Evolutionary conservation across 2,888 invertebrate species (phyloP), one percentile per base, ranked within the genome.

Genomic region (Drosophila yooni): DNA sequence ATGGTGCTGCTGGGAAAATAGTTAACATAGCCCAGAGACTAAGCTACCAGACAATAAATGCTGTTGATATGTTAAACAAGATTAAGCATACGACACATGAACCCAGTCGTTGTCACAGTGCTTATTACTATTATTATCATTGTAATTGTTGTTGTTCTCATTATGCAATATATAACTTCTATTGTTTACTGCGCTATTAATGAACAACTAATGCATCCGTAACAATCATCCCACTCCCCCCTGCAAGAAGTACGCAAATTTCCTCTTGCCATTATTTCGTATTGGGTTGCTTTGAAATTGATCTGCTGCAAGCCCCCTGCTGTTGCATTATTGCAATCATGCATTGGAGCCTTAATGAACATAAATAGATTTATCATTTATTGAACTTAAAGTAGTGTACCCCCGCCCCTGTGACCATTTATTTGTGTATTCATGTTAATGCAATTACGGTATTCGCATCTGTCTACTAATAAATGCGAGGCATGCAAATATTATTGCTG

Each of bases 11-110:
- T 75, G 65, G 61, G 56, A 82, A 87, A 82, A 70, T 84, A 74
- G 80, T 72, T 76, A 71, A 62, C 59, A 68, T 67, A 56, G 61
- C 36, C 66, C n/a, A 29, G 31, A 38, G 50, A 62, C 69, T 68
- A 72, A 67, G 68, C 70, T 46, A n/a, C 48, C 21, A 33, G 36
- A 50, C 69, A 71, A 57, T 74, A 69, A 74, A 70, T 68, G 76
- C 78, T 71, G 75, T 75, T 77, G 76, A 88, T 80, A 66, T 81
- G 75, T 82, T 85, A 70, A 88, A 72, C 71, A 72, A 74, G 90
- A 86, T 89, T 86, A 89, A 74, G 74, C 61, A 88, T 86, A 85
- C 88, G 85, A 76, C 70, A 63, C 46, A 69, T 58, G 43, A 29
- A 38, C 31, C 1, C 50, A 29, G 11, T 25, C 15, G 21, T 27